Conservation (phyloP, 2,888 invertebrate genomes). For the Pasiphila rectangulata region DNA sequence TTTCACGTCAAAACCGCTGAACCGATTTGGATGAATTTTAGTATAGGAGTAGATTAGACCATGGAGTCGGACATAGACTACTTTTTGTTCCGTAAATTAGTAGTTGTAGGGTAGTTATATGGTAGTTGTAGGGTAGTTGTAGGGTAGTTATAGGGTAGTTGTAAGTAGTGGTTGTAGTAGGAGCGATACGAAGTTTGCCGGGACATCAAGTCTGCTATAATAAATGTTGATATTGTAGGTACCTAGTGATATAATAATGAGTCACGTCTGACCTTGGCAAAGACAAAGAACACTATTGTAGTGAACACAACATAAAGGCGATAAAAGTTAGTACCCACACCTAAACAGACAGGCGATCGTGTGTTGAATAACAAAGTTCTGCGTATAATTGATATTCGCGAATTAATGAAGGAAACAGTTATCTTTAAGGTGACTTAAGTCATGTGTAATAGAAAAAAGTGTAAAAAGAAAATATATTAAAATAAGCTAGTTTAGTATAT, state of each 20-base stretch:
- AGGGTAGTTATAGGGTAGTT: too few species aligned
- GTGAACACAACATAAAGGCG: constrained; percentile 54
- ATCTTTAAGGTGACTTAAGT: constrained; percentile 18
- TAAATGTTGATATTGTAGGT: constrained; percentile 17
- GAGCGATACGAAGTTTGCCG: too few species aligned
- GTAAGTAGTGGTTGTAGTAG: too few species aligned
- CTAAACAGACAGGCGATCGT: constrained; percentile 53
- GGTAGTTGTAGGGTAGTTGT: too few species aligned
- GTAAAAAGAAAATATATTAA: too few species aligned
- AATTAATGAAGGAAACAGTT: constrained; percentile 47
- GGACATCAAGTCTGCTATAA: constrained; percentile 6
- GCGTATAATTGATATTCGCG: constrained; percentile 43
- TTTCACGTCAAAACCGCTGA: too few species aligned
- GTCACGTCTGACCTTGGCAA: constrained; percentile 62
- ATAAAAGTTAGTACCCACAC: constrained; percentile 55
- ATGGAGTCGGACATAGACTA: too few species aligned
- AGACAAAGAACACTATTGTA: constrained; percentile 68
- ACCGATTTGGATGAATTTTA: too few species aligned
- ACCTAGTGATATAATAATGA: constrained; percentile 34
- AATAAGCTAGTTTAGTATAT: too few species aligned
- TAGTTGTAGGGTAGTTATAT: too few species aligned
- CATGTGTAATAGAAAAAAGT: background rate
- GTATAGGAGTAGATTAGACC: too few species aligned
- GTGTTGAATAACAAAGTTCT: constrained; percentile 52
- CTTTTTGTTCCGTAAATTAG: too few species aligned